Base-by-base conservation (phyloP, 2,113 vertebrate species). In the Semicossyphus pulcher region DNA sequence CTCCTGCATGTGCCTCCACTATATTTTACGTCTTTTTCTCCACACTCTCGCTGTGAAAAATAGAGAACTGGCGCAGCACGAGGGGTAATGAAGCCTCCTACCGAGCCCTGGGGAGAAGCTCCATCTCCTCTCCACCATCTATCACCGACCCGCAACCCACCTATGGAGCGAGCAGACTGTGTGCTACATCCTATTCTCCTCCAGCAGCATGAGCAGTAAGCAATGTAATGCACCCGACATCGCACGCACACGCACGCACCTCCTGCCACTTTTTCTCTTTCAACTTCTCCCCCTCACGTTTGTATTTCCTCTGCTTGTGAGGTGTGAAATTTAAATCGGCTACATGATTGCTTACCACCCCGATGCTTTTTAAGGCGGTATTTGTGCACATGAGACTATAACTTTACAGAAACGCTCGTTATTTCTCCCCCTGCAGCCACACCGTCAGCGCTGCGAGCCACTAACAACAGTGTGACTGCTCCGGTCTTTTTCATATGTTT, bases 71-170 rank as follows among this genome's bases (percentile, higher is more conserved):
- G 58, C 76, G 52, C 71, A 80, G 78, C 65, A 54, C 16, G 4
- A 81, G 63, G 49, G 66, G 73, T 87, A 89, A 89, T 90, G 81
- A 90, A 84, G 79, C 77, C 79, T 86, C 84, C 82, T 80, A 78
- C 83, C 5, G 57, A 78, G 74, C 88, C 90, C 74, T 57, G 44
- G 86, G 86, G 87, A 85, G 76, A 76, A 60, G 74, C 84, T 83
- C 78, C 65, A 77, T 78, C 82, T 89, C 76, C 14, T 70, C 64
- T 65, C 59, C 52, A 60, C 68, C 73, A 90, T 90, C 82, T 84
- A 89, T 92, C 90, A 88, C 59, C 71, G 18, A 61, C 74, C 52
- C 3, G 16, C 66, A 76, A 71, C 74, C 79, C 65, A 78, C 81
- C 82, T 86, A 87, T 81, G 65, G 80, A 78, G 80, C 59, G 49